A percentile compares a stretch with the other conserved stretches of the same genome.
These are phyloP conservation scores for Eueides isabella DNA, from an alignment of 1,140 invertebrate genomes.

Conservation along the genomic window DNA sequence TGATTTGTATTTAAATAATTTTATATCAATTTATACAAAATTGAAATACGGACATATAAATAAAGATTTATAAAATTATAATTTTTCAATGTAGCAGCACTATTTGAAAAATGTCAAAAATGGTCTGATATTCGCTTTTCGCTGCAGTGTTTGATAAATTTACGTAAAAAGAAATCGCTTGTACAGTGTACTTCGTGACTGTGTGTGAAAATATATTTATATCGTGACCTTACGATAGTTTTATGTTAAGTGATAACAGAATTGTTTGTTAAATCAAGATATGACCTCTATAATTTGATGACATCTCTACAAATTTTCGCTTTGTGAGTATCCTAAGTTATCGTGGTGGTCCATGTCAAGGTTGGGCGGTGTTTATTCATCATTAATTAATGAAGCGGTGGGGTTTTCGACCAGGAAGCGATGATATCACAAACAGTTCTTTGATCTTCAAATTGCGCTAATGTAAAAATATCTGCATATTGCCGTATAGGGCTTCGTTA, in stretches of 20 bases:
- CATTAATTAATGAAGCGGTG: constrained; percentile 52
- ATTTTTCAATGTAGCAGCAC: not conserved
- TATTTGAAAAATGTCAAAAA: constrained; percentile 49
- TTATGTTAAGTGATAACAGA: constrained; percentile 31
- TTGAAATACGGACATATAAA: no score
- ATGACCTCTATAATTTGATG: constrained; percentile 30
- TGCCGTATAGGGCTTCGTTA: constrained; percentile 52
- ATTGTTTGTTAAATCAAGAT: constrained; percentile 25
- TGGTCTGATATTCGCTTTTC: constrained; percentile 46
- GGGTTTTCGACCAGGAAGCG: constrained; percentile 52
- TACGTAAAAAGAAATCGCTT: constrained; percentile 52
- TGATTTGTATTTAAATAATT: no score
- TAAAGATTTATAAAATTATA: not conserved
- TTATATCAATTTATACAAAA: no score
- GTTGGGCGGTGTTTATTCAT: constrained; percentile 50
- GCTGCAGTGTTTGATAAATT: constrained; percentile 57
- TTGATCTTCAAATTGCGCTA: constrained; percentile 59
- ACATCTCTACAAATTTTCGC: constrained; percentile 42
- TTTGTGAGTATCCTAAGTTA: constrained; percentile 47
- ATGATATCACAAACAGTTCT: constrained; percentile 66
- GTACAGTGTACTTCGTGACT: not conserved
- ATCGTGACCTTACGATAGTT: constrained; percentile 32
- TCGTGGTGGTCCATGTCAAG: constrained; percentile 48
- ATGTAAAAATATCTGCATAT: constrained; percentile 44
- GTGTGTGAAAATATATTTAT: not conserved